Evolutionary conservation across 1,140 invertebrate species (phyloP).

Genomic region (Oryzaephilus surinamensis): DNA sequence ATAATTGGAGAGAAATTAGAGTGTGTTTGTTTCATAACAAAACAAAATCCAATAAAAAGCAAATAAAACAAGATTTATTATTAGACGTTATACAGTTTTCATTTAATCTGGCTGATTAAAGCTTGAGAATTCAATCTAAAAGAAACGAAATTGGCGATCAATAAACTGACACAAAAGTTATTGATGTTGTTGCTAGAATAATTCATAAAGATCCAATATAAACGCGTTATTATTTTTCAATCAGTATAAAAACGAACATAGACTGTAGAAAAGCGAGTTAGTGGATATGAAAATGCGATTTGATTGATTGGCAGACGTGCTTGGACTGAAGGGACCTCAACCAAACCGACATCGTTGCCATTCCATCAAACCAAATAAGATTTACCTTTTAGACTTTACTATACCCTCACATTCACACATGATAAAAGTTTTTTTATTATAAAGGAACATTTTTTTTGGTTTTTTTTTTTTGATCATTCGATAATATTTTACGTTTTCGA

Average conservation of each 20-base stretch:
- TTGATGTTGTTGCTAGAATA: slow-evolving; percentile 25
- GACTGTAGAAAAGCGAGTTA: slow-evolving; percentile 23
- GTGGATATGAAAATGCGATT: slow-evolving; percentile 29
- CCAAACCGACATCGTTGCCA: too few species aligned
- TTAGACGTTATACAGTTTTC: slow-evolving; percentile 7
- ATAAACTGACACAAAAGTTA: slow-evolving; percentile 22
- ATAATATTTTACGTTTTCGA: too few species aligned
- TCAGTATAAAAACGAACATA: slow-evolving; percentile 25
- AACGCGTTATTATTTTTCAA: slow-evolving; percentile 31
- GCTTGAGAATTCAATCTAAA: slow-evolving; percentile 11
- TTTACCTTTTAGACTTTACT: too few species aligned
- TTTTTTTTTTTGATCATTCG: too few species aligned
- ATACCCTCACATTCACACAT: too few species aligned
- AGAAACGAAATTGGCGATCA: slow-evolving; percentile 16
- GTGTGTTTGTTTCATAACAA: too few species aligned
- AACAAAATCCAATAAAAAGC: slow-evolving; percentile 5
- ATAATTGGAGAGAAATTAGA: too few species aligned
- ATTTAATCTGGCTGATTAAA: slow-evolving; percentile 13
- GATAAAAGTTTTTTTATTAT: too few species aligned
- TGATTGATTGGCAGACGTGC: slow-evolving; percentile 30
- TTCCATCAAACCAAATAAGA: too few species aligned
- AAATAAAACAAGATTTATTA: slow-evolving; percentile 10
- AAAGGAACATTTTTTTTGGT: too few species aligned
- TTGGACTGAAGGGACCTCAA: slow-evolving; percentile 27
- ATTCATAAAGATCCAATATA: slow-evolving; percentile 30